Percentiles rank a stretch among this genome's conserved stretches.
Evolutionary conservation across 30 jellyfish, hydroid and myxozoan genomes (phyloP).

Genomic region (Nemopilema nomurai): DNA sequence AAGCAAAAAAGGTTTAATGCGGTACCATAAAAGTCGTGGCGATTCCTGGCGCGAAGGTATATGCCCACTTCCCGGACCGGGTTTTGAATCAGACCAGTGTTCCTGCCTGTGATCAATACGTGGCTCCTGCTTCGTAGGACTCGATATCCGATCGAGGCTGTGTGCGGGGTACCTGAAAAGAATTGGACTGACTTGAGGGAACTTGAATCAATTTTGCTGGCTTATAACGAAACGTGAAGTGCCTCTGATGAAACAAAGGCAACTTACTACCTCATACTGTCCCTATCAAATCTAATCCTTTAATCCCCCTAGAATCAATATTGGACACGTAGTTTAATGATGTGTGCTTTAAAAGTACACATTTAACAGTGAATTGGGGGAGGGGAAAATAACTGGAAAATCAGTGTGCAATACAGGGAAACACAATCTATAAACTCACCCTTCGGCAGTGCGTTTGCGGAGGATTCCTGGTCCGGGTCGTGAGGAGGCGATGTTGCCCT

Average conservation of each 20-base stretch:
- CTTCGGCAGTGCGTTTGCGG: conserved; percentile 86
- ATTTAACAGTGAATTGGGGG: no score
- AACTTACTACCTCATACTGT: no score
- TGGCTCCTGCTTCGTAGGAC: conserved; percentile 83
- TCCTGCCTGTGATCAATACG: conserved; percentile 55
- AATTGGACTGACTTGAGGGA: background rate
- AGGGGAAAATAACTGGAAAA: no score
- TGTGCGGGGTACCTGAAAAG: conserved; percentile 78
- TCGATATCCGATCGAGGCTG: conserved; percentile 78
- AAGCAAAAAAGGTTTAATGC: no score
- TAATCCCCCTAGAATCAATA: no score
- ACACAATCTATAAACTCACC: conserved; percentile 30
- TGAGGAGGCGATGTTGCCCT: conserved; percentile 51
- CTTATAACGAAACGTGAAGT: no score
- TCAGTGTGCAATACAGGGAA: no score
- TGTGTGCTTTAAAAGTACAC: background rate
- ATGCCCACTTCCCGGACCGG: conserved; percentile 23
- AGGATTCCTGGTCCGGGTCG: conserved; percentile 90
- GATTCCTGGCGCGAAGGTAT: conserved; percentile 56
- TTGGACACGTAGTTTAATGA: background rate
- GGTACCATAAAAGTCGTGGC: conserved; percentile 61
- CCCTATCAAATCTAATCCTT: no score
- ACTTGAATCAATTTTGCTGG: no score
- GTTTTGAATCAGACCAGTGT: conserved; percentile 32
- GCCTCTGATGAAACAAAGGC: background rate